Evolutionary conservation across 2,888 invertebrate genomes (phyloP), one percentile per base, ranked within the genome.

Genomic region (Hipparchia semele): DNA sequence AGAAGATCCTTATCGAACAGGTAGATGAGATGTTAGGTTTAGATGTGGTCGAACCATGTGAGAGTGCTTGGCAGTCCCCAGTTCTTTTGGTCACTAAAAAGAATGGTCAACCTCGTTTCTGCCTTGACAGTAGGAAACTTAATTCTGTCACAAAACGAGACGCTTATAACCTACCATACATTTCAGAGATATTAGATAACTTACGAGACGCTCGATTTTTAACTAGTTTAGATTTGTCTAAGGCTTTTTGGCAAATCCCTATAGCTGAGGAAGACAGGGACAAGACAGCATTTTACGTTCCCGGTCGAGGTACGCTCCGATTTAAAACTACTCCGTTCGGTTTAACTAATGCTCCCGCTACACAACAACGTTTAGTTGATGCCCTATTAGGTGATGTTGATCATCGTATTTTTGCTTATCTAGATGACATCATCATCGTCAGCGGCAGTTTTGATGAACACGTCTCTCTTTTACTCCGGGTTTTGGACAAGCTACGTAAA

Each of bases 351-450:
- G 80, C 81, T 0, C 80, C 80, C 0, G 80, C 81, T 1, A 80
- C 81, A 0, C 82, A 80, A 56, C 81, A 81, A 60, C 39, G 81
- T 2, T 60, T 82, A 6, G 79, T 79, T 0, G 81, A 81, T 72
- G 54, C 67, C 6, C 70, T 76, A 8, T 73, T 77, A 6, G 72
- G 72, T 45, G 74, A 73, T 33, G 77, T 76, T 13, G 77, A 77
- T 70, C 76, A 79, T 23, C 23, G 62, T 46, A 76, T 79, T 1
- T 80, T 79, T 51, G 70, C 65, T 6, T 80, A 74, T 65, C 1
- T 79, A 2, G 81, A 80, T 71, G 81, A 82, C 67, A 73, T 82
- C 8, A 71, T 82, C 3, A 61, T 79, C 2, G 65, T 77, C 0
- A 60, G 73, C 6, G 49, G 51, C 4, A 71, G 60, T n/a, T 80